Conservation (phyloP, 2,888 invertebrate species). For the Calameuta filiformis region DNA sequence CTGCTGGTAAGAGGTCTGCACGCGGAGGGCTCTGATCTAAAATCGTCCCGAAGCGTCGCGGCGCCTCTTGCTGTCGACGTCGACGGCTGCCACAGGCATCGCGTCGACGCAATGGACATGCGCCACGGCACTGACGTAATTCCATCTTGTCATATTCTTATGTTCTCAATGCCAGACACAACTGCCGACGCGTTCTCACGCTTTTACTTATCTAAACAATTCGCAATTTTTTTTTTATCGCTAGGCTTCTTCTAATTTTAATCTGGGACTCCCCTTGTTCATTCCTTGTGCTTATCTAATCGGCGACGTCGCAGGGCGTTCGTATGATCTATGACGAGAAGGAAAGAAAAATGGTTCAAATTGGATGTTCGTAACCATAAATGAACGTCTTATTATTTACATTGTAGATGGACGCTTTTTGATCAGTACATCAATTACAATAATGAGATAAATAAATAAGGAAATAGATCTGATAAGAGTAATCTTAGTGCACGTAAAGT, state of each 20-base stretch:
- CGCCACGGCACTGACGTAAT: constrained; percentile 40
- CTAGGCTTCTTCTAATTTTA: not conserved
- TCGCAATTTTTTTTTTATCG: not conserved
- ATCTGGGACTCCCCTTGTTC: not conserved
- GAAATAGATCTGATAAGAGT: not conserved
- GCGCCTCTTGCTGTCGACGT: constrained; percentile 24
- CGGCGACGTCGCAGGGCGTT: not conserved
- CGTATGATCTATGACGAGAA: not conserved
- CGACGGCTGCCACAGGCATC: not conserved
- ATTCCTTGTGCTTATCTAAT: not conserved
- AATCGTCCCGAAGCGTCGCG: constrained; percentile 51
- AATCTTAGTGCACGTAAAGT: not conserved
- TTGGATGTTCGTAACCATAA: constrained; percentile 7
- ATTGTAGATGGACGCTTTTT: not conserved
- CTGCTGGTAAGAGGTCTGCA: constrained; percentile 51
- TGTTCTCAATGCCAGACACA: constrained; percentile 13
- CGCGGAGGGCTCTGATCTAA: constrained; percentile 58
- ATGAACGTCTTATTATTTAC: constrained; percentile 22
- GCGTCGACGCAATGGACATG: constrained; percentile 40
- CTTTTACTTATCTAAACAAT: constrained; percentile 19
- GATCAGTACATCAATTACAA: not conserved
- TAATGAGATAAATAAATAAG: not conserved
- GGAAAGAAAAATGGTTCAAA: not conserved
- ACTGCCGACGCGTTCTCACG: constrained; percentile 6
- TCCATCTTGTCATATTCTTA: constrained; percentile 15